A percentile compares a stretch with the other conserved stretches of the same genome.
These are phyloP conservation scores for Perccottus glenii DNA, from an alignment of 2,113 vertebrate species.

Conservation along the genomic window DNA sequence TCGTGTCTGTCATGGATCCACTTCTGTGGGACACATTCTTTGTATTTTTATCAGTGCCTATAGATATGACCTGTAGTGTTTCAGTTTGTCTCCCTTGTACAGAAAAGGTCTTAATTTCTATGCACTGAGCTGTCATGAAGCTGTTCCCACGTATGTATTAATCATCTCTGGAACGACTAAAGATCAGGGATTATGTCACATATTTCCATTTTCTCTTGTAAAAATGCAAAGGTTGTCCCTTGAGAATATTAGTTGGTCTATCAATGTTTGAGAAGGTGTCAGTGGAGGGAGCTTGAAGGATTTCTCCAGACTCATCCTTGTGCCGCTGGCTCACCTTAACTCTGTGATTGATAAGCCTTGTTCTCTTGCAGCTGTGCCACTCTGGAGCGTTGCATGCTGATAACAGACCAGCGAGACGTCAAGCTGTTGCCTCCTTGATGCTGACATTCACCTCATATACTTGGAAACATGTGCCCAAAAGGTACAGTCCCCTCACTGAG, in stretches of 20 bases:
- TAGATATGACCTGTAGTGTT: constrained; percentile 59
- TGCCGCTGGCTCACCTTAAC: constrained; percentile 51
- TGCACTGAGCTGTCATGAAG: constrained; percentile 54
- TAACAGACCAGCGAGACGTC: constrained; percentile 64
- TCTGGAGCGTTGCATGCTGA: constrained; percentile 54
- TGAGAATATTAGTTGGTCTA: constrained; percentile 59
- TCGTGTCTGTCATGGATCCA: too few relatives aligned
- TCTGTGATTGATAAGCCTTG: constrained; percentile 63
- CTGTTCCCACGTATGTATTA: constrained; percentile 58
- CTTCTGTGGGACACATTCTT: constrained; percentile 6
- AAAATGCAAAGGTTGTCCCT: constrained; percentile 65
- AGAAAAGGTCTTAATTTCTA: constrained; percentile 58
- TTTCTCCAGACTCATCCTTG: constrained; percentile 48
- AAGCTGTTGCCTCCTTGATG: constrained; percentile 72
- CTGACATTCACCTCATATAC: constrained; percentile 70
- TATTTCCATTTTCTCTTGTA: constrained; percentile 40
- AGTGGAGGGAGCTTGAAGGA: constrained; percentile 23
- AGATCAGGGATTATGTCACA: constrained; percentile 60
- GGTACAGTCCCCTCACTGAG: constrained; percentile 44
- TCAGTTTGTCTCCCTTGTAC: constrained; percentile 30
- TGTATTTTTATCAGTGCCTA: constrained; percentile 3
- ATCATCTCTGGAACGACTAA: constrained; percentile 69
- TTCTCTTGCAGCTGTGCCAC: constrained; percentile 62
- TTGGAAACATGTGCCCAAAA: constrained; percentile 61
- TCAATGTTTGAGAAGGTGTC: constrained; percentile 25